These are phyloP conservation scores for Luperina nickerlii DNA, from an alignment of 2,888 invertebrate species.

Conservation along the genomic window DNA sequence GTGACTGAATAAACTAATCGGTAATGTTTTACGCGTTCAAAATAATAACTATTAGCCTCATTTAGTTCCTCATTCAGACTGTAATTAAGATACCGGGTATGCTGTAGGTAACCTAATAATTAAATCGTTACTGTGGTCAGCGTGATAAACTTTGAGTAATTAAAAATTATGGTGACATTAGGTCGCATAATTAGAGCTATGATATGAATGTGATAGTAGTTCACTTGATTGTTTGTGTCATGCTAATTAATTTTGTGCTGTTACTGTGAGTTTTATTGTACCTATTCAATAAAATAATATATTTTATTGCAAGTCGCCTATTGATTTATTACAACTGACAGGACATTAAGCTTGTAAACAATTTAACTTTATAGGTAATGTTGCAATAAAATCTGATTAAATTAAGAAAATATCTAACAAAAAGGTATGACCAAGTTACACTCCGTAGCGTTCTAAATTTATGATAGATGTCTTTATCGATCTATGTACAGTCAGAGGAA, in stretches of 20 bases:
- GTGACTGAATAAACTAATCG: constrained; percentile 32
- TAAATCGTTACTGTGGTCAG: constrained; percentile 33
- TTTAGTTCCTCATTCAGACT: constrained; percentile 5
- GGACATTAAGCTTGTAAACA: constrained; percentile 23
- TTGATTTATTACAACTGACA: not conserved
- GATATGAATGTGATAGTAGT: constrained; percentile 30
- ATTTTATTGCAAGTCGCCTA: constrained; percentile 25
- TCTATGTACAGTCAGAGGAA: not conserved
- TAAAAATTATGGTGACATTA: constrained; percentile 50
- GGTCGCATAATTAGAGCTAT: constrained; percentile 42
- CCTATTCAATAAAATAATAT: constrained; percentile 24
- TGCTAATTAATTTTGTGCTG: constrained; percentile 36
- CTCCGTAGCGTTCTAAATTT: not conserved
- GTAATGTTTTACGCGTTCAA: not conserved
- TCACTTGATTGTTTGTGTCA: constrained; percentile 41
- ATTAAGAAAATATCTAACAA: not conserved
- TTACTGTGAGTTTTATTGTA: constrained; percentile 21
- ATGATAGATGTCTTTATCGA: not conserved
- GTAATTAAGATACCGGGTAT: constrained; percentile 35
- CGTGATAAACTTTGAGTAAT: constrained; percentile 49
- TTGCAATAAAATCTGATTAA: not conserved
- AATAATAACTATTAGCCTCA: constrained; percentile 3
- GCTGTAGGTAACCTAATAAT: constrained; percentile 36
- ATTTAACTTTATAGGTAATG: not conserved
- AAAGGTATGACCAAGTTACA: not conserved